Evolutionary conservation across 2,113 vertebrate species (phyloP).

Genomic region (Sula dactylatra): DNA sequence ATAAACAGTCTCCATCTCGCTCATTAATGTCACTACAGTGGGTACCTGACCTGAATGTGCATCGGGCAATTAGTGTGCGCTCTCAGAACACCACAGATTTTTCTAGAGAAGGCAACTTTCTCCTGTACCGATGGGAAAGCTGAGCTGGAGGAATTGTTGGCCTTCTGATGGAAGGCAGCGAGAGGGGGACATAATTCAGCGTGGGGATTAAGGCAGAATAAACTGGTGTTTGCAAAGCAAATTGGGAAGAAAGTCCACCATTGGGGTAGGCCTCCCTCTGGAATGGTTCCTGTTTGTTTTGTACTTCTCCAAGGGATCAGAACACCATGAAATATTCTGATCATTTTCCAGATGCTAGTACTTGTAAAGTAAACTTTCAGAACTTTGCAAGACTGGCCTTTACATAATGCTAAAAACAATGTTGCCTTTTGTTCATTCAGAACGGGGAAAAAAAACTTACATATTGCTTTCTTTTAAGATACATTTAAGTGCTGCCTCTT

Average conservation of each 20-base stretch:
- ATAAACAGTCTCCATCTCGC: not conserved
- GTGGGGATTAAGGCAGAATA: not conserved
- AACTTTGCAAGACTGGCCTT: not conserved
- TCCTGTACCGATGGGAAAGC: not conserved
- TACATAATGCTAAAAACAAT: not conserved
- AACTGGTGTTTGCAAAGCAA: not conserved
- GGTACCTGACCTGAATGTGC: constrained; percentile 51
- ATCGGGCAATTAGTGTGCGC: not conserved
- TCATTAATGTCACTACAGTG: not conserved
- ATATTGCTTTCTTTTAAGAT: not conserved
- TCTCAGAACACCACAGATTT: not conserved
- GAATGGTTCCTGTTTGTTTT: not conserved
- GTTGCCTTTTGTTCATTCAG: not conserved
- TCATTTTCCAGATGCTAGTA: not conserved
- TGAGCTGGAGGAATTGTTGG: not conserved
- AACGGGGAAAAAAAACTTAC: not conserved
- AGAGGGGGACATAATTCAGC: not conserved
- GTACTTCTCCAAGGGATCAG: not conserved
- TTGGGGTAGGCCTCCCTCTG: not conserved
- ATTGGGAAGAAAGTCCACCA: not conserved
- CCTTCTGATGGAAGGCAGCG: accelerated
- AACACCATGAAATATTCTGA: accelerated
- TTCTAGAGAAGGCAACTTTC: not conserved
- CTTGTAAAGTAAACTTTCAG: not conserved
- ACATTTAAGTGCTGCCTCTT: not conserved